Evolutionary conservation across 2,113 vertebrate genomes (phyloP).

Genomic region (Galeopterus variegatus): DNA sequence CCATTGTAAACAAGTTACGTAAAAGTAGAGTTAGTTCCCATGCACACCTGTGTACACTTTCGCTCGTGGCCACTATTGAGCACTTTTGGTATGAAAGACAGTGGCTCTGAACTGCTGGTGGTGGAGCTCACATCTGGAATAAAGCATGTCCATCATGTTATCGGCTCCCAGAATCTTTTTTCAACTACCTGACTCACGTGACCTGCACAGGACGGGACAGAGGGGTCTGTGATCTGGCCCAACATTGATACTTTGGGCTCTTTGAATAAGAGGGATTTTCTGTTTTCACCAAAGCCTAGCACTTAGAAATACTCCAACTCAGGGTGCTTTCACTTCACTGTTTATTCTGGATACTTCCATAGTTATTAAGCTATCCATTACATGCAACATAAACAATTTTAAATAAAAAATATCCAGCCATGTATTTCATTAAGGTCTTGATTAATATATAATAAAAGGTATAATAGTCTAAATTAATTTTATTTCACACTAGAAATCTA

Average conservation of each 20-base stretch:
- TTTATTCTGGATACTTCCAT: slow-evolving; percentile 23
- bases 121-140: too few relatives aligned
- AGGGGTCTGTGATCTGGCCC: too few relatives aligned
- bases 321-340: background rate
- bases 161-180: too few relatives aligned
- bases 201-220: too few relatives aligned
- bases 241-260: background rate
- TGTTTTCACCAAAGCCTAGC: background rate
- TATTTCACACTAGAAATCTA: background rate
- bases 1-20: too few relatives aligned
- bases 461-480: slow-evolving; percentile 34
- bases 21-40: too few relatives aligned
- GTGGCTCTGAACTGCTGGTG: too few relatives aligned
- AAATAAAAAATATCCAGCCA: background rate
- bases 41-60: too few relatives aligned
- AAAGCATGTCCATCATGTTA: too few relatives aligned
- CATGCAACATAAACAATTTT: background rate
- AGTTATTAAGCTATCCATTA: background rate
- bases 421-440: slow-evolving; percentile 18
- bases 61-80: too few relatives aligned
- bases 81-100: too few relatives aligned
- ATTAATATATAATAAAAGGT: background rate
- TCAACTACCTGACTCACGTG: too few relatives aligned
- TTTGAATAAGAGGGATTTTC: slow-evolving; percentile 13
- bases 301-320: slow-evolving; percentile 17